Percentiles rank a stretch among this genome's conserved stretches.
phyloP scores from a whole-genome alignment of 2,797 vertebrate genomes.

The Brachyalestes nurse region DNA sequence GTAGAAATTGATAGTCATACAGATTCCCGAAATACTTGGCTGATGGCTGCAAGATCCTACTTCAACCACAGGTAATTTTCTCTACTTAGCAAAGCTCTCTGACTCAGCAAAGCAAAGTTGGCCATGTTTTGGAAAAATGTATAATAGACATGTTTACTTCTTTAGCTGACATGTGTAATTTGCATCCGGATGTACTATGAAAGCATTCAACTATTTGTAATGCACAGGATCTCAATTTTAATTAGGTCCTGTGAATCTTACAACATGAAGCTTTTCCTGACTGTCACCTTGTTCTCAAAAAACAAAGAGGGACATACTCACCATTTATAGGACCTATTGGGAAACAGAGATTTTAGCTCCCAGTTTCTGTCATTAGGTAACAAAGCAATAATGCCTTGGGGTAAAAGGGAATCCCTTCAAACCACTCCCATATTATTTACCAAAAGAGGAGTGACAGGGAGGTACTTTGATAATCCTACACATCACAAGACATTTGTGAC shows the following conservation, averaged over 20 bases:
- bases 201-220: neutral
- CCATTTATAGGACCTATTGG: neutral
- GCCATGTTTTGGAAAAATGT: neutral
- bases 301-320: neutral
- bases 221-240: neutral
- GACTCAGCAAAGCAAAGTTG: neutral
- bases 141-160: neutral
- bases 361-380: constrained; percentile 29
- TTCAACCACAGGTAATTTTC: neutral
- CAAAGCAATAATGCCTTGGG: neutral
- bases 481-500: neutral
- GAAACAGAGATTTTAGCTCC: constrained; percentile 1
- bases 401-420: constrained; percentile 37
- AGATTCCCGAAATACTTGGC: neutral
- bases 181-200: neutral
- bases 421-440: constrained; percentile 12
- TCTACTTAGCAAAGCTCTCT: constrained; percentile 1
- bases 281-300: neutral
- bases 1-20: neutral
- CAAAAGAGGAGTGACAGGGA: constrained; percentile 6
- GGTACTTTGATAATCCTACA: constrained; percentile 1
- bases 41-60: neutral
- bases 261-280: neutral
- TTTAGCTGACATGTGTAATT: constrained; percentile 5
- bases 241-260: neutral